These are phyloP conservation scores for Scaptomyza pallida DNA, from an alignment of 1,140 invertebrate genomes.

Conservation along the genomic window DNA sequence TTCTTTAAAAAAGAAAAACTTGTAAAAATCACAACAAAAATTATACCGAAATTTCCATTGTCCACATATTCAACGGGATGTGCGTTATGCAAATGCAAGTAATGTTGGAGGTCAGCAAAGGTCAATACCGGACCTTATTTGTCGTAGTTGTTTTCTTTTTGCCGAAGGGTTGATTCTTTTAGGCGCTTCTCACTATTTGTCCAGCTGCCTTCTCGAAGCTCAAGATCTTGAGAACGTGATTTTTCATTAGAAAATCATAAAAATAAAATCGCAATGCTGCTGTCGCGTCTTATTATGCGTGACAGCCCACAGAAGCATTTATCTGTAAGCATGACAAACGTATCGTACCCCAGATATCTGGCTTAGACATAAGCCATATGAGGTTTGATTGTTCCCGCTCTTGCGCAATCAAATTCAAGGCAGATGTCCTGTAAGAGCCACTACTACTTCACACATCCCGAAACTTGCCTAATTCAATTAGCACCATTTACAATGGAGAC, in stretches of 20 bases:
- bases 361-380: conserved; percentile 28
- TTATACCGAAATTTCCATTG: conserved; percentile 26
- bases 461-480: conserved; percentile 79
- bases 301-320: conserved; percentile 56
- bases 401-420: conserved; percentile 28
- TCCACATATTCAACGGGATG: conserved; percentile 36
- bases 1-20: conserved; percentile 30
- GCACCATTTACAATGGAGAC: conserved; percentile 32
- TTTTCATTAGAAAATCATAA: conserved; percentile 80
- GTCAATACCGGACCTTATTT: conserved; percentile 60
- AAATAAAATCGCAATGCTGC: conserved; percentile 69
- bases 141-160: neutral
- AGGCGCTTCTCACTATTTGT: conserved; percentile 38
- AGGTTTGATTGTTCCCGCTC: conserved; percentile 5
- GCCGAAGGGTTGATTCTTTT: conserved; percentile 71
- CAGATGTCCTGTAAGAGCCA: conserved; percentile 48
- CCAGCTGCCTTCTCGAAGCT: conserved; percentile 65
- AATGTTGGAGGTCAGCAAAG: conserved; percentile 66
- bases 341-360: conserved; percentile 50
- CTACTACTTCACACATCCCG: conserved; percentile 7
- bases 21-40: conserved; percentile 49
- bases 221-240: conserved; percentile 56
- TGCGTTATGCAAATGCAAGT: conserved; percentile 69
- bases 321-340: conserved; percentile 53
- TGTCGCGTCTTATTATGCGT: conserved; percentile 66